A percentile compares a stretch with the other conserved stretches of the same genome.
Conservation (phyloP, 2,113 vertebrate species). For the Eubucco bourcierii region DNA sequence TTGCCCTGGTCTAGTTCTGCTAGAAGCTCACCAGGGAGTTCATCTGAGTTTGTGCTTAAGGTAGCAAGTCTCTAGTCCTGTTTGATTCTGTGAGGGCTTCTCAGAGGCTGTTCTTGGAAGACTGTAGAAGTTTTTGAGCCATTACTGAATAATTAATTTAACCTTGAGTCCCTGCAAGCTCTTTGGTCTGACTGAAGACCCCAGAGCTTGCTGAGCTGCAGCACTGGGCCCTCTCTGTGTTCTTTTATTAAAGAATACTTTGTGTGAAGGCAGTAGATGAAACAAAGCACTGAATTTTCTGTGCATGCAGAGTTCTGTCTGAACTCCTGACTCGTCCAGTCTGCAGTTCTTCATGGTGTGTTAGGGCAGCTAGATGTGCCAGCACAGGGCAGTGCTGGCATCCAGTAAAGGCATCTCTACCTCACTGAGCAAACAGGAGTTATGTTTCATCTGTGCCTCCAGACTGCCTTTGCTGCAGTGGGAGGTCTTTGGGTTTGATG, state of each 20-base stretch:
- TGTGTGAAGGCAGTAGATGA: not conserved
- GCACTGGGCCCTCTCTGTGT: not conserved
- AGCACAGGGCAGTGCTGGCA: not conserved
- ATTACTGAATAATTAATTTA: not conserved
- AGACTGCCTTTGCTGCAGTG: too few relatives aligned
- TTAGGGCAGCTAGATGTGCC: not conserved
- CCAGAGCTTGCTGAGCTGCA: not conserved
- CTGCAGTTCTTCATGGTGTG: not conserved
- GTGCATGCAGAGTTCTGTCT: not conserved
- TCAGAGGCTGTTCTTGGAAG: not conserved
- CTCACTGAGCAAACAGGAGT: not conserved
- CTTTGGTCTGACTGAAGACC: not conserved
- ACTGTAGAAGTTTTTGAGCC: not conserved
- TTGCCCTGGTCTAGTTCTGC: not conserved
- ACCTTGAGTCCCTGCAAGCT: not conserved
- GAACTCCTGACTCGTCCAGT: not conserved
- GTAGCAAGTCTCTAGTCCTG: not conserved
- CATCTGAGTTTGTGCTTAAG: not conserved
- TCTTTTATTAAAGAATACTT: not conserved
- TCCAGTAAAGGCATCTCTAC: not conserved
- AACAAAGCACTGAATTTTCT: not conserved
- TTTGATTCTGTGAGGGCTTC: not conserved
- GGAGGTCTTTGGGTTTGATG: too few relatives aligned
- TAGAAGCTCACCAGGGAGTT: not conserved
- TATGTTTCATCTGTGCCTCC: too few relatives aligned